Base-by-base conservation (phyloP, 1,140 invertebrate genomes). In the Trinorchestia longiramus region DNA sequence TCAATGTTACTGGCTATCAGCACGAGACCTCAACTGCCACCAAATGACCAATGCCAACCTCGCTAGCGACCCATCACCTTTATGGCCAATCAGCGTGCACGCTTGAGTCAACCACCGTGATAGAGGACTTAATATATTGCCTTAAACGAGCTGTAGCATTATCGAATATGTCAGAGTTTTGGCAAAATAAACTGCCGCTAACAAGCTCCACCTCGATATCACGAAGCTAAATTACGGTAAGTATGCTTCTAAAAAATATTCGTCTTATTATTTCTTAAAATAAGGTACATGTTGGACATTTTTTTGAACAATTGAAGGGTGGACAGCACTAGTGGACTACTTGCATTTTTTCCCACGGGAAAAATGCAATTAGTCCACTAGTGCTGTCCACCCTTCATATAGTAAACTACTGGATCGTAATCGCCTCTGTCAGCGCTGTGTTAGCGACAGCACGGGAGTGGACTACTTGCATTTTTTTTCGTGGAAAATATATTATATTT, bases 31-130 rank as follows among this genome's bases (percentile, higher is more conserved):
- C 62, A 77, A 77, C 62, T 77, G 62, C 62, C 62, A 77, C 62
- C 62, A 77, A 77, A 77, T 77, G 62, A 77, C 62, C 62, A 77
- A 77, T 77, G 28, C 62, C 62, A 77, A 28, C 62, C 62, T 77
- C 62, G 62, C 62, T 23, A 36, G 62, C 62, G 62, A 77, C 62
- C 62, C 62, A 77, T 77, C 62, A 77, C 62, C 62, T 77, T 77
- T 77, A 77, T 77, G 62, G 62, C 62, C 62, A 77, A 77, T 77
- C 62, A 77, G 62, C 62, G 62, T 28, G 62, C 62, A 77, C 62
- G 62, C 62, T 77, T 77, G 62, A 77, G 62, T 77, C 62, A 77
- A 77, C 62, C 62, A 77, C 62, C 62, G 62, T 77, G 62, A 77
- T 77, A 77, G 62, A 77, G 62, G 62, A 77, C 62, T 77, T 77